phyloP scores from a whole-genome alignment of 2,113 vertebrate genomes.

The Azemiops feae region DNA sequence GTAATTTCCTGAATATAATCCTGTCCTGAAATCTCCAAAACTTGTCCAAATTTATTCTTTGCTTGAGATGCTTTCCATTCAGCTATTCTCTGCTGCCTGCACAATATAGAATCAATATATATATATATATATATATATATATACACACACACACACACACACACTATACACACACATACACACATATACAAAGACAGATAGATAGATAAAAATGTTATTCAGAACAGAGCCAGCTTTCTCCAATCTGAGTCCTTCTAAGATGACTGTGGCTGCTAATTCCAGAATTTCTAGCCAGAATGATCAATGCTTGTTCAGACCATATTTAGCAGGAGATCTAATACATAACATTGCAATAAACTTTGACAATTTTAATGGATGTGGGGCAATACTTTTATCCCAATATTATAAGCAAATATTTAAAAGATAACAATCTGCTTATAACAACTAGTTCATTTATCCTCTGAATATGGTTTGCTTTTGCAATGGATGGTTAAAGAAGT shows the following conservation, averaged over 20 bases:
- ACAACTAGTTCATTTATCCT: background rate
- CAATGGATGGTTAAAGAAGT: background rate
- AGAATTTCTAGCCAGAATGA: background rate
- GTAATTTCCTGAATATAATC: constrained; percentile 95
- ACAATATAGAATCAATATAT: background rate
- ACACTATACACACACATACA: no score
- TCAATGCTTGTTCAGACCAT: background rate
- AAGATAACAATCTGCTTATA: background rate
- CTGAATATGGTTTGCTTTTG: background rate
- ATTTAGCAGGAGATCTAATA: background rate
- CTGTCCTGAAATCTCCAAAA: constrained; percentile 91
- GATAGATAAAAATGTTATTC: background rate
- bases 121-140: background rate
- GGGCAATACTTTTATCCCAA: background rate
- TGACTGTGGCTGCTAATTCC: background rate
- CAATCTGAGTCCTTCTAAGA: background rate
- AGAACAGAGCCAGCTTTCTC: background rate
- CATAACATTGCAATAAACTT: background rate
- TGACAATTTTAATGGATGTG: background rate
- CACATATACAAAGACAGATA: no score
- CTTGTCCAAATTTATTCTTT: constrained; percentile 86
- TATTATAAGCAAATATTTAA: background rate
- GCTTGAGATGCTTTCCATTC: constrained; percentile 89
- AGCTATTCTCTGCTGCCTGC: constrained; percentile 87
- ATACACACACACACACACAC: no score